Evolutionary conservation across 23 tunicate genomes (phyloP).

Genomic region (Pegea sp.): DNA sequence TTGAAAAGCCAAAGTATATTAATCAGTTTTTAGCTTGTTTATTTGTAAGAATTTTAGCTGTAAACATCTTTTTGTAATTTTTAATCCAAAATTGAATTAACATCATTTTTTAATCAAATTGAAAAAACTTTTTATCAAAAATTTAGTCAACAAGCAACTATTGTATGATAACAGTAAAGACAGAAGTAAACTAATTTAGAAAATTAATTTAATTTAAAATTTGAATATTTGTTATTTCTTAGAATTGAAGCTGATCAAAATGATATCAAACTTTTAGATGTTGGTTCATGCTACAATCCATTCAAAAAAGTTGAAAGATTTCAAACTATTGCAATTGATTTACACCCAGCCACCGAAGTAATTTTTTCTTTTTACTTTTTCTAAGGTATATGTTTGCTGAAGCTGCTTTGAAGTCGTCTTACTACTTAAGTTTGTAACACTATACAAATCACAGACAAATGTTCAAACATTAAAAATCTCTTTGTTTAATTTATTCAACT

Average conservation of each 20-base stretch:
- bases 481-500: no score
- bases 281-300: constrained; percentile 70
- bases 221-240: background rate
- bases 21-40: no score
- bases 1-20: background rate
- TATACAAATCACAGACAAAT: no score
- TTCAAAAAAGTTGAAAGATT: constrained; percentile 19
- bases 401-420: no score
- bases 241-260: background rate
- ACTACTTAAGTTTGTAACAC: no score
- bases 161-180: background rate
- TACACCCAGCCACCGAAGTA: constrained; percentile 40
- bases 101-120: no score
- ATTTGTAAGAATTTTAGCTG: no score
- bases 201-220: background rate
- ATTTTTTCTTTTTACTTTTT: background rate
- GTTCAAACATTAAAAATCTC: no score
- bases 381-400: no score
- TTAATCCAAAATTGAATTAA: no score
- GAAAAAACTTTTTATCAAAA: background rate
- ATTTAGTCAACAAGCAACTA: background rate
- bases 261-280: constrained; percentile 37
- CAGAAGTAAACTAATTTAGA: no score
- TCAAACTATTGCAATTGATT: constrained; percentile 31
- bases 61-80: no score